Percentiles rank a stretch among this genome's conserved stretches.
These are phyloP conservation scores for Hormaphis cornu DNA, from an alignment of 1,140 invertebrate species.

Conservation along the genomic window DNA sequence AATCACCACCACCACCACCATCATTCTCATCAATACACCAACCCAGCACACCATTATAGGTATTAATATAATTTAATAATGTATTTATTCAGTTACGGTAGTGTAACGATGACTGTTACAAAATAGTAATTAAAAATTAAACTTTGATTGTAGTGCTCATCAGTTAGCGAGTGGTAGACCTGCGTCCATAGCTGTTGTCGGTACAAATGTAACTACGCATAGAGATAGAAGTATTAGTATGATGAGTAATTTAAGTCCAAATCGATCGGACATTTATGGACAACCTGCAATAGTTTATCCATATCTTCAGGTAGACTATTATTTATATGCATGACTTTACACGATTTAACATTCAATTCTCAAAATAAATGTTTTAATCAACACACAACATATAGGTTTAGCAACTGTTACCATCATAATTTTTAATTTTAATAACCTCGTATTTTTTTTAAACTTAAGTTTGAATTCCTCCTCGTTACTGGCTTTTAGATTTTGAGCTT, in stretches of 20 bases:
- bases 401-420: no score
- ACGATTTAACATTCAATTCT: no score
- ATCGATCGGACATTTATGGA: constrained; percentile 27
- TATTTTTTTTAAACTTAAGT: no score
- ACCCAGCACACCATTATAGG: constrained; percentile 25
- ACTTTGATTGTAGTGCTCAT: constrained; percentile 6
- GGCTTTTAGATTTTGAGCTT: no score
- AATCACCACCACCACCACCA: constrained; percentile 29
- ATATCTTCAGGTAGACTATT: constrained; percentile 16
- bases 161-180: constrained; percentile 30
- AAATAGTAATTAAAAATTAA: background rate
- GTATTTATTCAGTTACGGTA: no score
- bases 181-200: constrained; percentile 31
- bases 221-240: constrained; percentile 26
- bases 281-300: constrained; percentile 27
- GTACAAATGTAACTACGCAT: constrained; percentile 16
- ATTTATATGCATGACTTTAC: no score
- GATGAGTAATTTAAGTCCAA: constrained; percentile 29
- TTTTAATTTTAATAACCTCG: no score
- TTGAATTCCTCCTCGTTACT: no score
- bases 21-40: constrained; percentile 33
- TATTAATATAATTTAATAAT: background rate
- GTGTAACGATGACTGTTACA: background rate
- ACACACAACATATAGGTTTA: no score
- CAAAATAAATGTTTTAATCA: no score